Conservation (phyloP, 2,797 vertebrate species). For the Ataeniobius toweri region DNA sequence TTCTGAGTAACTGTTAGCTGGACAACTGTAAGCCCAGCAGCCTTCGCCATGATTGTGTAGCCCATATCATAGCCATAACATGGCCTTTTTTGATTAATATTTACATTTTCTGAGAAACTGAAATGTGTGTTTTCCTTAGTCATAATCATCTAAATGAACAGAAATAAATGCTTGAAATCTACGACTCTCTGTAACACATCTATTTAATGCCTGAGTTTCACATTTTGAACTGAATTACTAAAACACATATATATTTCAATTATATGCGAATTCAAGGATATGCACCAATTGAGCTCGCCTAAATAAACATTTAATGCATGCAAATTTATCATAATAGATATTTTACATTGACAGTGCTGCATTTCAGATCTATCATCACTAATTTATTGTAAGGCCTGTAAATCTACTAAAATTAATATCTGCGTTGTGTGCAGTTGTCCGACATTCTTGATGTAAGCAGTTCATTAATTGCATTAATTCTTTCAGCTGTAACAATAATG, state of each 20-base stretch:
- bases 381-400: neutral
- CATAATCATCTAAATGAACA: neutral
- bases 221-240: neutral
- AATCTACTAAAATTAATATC: neutral
- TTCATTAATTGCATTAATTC: constrained; percentile 26
- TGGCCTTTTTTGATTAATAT: no score
- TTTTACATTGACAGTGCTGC: neutral
- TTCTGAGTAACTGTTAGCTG: no score
- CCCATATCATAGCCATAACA: no score
- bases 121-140: no score
- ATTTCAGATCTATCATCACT: neutral
- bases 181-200: neutral
- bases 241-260: neutral
- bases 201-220: neutral
- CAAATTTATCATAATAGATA: neutral
- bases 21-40: no score
- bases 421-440: neutral
- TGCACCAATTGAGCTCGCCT: neutral
- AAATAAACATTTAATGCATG: neutral
- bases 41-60: no score
- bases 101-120: neutral
- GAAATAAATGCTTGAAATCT: neutral
- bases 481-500: neutral
- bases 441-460: constrained; percentile 7
- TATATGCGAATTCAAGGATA: neutral